Conservation (phyloP, 2,888 invertebrate species). For the Ennomos erosarius region DNA sequence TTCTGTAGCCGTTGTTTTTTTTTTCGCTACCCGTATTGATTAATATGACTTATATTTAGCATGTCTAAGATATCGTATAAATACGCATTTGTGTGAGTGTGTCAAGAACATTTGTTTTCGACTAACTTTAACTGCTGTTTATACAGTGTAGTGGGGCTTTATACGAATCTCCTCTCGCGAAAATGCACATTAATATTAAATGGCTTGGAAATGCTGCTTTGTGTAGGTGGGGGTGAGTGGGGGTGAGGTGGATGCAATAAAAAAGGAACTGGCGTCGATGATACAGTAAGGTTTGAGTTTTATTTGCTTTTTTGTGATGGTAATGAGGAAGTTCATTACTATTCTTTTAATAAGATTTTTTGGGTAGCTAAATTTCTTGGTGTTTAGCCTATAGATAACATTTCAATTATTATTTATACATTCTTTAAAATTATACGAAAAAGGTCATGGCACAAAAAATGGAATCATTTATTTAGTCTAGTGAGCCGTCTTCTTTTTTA, state of each 20-base stretch:
- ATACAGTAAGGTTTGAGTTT: slow-evolving; percentile 67
- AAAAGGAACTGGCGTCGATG: slow-evolving; percentile 77
- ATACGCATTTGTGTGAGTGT: background rate
- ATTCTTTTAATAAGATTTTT: background rate
- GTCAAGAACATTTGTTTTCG: background rate
- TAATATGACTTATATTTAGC: too few species aligned
- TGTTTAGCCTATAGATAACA: too few species aligned
- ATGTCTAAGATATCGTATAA: background rate
- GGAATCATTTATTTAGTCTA: too few species aligned
- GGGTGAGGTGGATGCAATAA: slow-evolving; percentile 68
- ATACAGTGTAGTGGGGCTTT: slow-evolving; percentile 62
- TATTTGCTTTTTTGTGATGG: slow-evolving; percentile 59
- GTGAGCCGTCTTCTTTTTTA: too few species aligned
- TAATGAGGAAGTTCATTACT: slow-evolving; percentile 26
- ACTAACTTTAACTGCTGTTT: slow-evolving; percentile 8
- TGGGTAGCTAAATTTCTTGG: background rate
- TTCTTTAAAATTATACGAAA: too few species aligned
- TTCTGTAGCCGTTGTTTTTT: too few species aligned
- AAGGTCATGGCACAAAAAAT: too few species aligned
- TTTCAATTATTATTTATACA: too few species aligned
- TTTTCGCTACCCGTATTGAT: too few species aligned
- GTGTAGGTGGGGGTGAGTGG: slow-evolving; percentile 56
- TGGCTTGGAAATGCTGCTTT: slow-evolving; percentile 85
- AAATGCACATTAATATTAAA: slow-evolving; percentile 87
- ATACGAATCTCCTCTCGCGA: slow-evolving; percentile 83